These are phyloP conservation scores for Poeciliopsis occidentalis DNA, from an alignment of 2,113 vertebrate species.

Conservation along the genomic window DNA sequence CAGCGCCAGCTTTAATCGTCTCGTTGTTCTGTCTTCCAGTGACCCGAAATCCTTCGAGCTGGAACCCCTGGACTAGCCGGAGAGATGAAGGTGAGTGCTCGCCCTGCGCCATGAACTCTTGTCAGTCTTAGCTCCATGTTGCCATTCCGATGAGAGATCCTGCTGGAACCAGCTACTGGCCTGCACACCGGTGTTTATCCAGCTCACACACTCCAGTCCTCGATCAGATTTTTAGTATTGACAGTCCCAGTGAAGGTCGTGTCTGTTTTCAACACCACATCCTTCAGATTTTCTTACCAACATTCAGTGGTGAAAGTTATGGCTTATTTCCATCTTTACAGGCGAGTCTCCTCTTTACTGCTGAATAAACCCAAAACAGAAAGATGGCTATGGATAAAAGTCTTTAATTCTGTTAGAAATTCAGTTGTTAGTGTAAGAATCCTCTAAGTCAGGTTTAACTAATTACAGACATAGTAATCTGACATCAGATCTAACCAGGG, in stretches of 20 bases:
- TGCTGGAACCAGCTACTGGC: background rate
- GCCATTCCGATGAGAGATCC: background rate
- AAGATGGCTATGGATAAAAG: background rate
- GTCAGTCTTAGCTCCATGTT: background rate
- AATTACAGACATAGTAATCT: background rate
- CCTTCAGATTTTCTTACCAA: background rate
- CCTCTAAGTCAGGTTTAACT: background rate
- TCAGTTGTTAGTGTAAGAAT: too few relatives aligned
- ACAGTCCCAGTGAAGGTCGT: background rate
- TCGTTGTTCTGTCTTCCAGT: constrained; percentile 67
- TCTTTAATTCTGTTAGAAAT: background rate
- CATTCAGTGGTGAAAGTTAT: background rate
- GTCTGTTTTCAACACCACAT: background rate
- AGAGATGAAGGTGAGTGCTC: constrained; percentile 93
- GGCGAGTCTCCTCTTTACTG: background rate
- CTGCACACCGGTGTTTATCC: background rate
- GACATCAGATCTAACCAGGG: background rate
- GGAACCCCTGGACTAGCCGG: constrained; percentile 90
- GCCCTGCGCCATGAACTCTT: constrained; percentile 23
- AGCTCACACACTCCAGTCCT: background rate
- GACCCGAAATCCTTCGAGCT: constrained; percentile 81
- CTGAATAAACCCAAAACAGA: background rate
- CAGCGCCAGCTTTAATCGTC: background rate
- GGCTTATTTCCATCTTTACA: background rate
- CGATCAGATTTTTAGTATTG: too few relatives aligned